A percentile compares a stretch with the other conserved stretches of the same genome.
phyloP scores from a whole-genome alignment of 23 tunicate genomes.

The Phallusia fumigata region DNA sequence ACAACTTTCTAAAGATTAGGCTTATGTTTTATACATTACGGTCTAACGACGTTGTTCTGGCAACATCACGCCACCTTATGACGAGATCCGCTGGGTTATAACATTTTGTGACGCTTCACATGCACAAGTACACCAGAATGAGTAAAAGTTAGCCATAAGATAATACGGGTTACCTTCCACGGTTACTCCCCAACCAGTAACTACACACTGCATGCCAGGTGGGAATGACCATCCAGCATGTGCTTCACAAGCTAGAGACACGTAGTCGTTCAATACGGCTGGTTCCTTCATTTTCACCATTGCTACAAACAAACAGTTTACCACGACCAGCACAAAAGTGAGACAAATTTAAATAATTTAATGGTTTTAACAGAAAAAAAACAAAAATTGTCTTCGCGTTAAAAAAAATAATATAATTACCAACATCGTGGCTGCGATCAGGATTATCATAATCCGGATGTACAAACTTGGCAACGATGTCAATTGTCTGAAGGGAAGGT shows the following conservation, averaged over 20 bases:
- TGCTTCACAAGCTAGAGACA: conserved; percentile 75
- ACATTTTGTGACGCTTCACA: too few species aligned
- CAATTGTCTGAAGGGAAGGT: conserved; percentile 48
- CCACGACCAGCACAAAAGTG: neutral
- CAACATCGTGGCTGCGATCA: conserved; percentile 76
- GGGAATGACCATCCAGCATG: conserved; percentile 79
- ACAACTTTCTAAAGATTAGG: too few species aligned
- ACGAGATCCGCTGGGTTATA: too few species aligned
- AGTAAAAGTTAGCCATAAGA: too few species aligned
- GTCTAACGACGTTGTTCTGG: too few species aligned
- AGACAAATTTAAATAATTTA: neutral
- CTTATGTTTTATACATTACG: too few species aligned
- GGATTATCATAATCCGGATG: conserved; percentile 72
- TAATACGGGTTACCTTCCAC: conserved; percentile 55
- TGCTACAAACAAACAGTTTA: conserved; percentile 17
- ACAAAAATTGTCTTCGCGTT: too few species aligned
- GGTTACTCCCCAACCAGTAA: conserved; percentile 95
- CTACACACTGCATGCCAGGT: conserved; percentile 78
- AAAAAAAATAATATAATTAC: conserved; percentile 22
- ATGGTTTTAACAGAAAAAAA: neutral
- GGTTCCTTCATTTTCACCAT: conserved; percentile 66
- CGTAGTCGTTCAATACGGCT: conserved; percentile 54
- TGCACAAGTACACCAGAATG: too few species aligned
- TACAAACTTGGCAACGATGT: conserved; percentile 35
- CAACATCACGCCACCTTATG: too few species aligned